A percentile compares a stretch with the other conserved stretches of the same genome.
Evolutionary conservation across 1,140 invertebrate genomes (phyloP).

Genomic region (Trichonephila clavipes): DNA sequence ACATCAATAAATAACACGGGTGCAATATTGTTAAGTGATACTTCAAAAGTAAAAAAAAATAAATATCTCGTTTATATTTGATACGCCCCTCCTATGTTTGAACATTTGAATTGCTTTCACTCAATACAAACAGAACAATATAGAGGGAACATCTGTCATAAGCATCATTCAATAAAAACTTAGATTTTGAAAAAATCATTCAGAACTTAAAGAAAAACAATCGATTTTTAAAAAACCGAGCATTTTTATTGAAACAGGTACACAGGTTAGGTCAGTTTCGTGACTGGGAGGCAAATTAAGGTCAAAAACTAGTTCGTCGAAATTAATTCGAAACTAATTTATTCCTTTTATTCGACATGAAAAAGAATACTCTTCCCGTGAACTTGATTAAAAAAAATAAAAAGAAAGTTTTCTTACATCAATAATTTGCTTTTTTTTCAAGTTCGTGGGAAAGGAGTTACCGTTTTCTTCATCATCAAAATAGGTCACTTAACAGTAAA

Average conservation of each 20-base stretch:
- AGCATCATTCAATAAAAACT: too few relatives aligned
- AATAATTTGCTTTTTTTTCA: not conserved
- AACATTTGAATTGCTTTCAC: too few relatives aligned
- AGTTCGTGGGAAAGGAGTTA: not conserved
- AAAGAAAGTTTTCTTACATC: not conserved
- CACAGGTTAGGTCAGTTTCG: constrained; percentile 1
- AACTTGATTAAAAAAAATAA: not conserved
- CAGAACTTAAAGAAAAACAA: not conserved
- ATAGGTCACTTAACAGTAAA: not conserved
- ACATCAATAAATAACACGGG: too few relatives aligned
- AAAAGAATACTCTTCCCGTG: not conserved
- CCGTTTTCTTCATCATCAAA: not conserved
- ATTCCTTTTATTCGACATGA: not conserved
- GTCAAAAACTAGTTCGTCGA: constrained; percentile 4
- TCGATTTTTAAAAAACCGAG: not conserved
- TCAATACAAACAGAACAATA: too few relatives aligned
- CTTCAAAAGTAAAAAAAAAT: too few relatives aligned
- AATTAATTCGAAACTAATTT: constrained; percentile 1
- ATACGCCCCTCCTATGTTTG: too few relatives aligned
- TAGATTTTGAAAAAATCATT: too few relatives aligned
- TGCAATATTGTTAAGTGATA: too few relatives aligned
- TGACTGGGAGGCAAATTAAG: not conserved
- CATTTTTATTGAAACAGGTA: not conserved
- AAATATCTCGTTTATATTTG: too few relatives aligned
- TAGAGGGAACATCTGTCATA: too few relatives aligned